A percentile compares a stretch with the other conserved stretches of the same genome.
These are phyloP conservation scores for Seriola dumerili DNA, from an alignment of 2,113 vertebrate species.

Conservation along the genomic window DNA sequence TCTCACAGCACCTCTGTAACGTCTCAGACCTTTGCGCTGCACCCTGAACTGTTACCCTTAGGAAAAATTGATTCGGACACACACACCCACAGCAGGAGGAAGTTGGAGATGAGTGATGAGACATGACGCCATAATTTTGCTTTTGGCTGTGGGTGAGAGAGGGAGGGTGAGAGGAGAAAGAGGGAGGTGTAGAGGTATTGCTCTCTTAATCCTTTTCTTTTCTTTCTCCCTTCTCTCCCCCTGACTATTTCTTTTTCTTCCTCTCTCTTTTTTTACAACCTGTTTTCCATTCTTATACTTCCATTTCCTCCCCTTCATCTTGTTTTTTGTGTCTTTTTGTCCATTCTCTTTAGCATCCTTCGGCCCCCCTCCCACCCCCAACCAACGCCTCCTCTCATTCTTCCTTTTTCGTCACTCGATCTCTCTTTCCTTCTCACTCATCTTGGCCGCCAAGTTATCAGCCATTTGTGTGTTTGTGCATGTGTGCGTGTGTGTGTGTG, in stretches of 20 bases:
- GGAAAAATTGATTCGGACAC: constrained; percentile 53
- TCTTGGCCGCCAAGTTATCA: constrained; percentile 23
- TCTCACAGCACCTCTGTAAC: constrained; percentile 3
- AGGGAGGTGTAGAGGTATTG: constrained; percentile 24
- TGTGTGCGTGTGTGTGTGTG: neutral
- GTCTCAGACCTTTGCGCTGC: constrained; percentile 47
- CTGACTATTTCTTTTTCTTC: constrained; percentile 3
- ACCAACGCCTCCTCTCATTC: neutral
- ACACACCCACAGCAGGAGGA: constrained; percentile 38
- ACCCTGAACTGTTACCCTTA: constrained; percentile 45
- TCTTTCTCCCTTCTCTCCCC: neutral
- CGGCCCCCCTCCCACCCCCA: neutral
- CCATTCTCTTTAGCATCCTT: neutral
- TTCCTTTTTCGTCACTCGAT: neutral
- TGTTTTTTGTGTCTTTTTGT: neutral
- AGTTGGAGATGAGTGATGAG: constrained; percentile 49
- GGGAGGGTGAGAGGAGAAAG: constrained; percentile 19
- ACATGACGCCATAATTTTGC: constrained; percentile 49
- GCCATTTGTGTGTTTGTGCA: neutral
- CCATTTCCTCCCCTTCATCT: neutral
- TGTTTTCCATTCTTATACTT: neutral
- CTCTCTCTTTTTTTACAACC: neutral
- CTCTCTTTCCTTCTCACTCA: neutral
- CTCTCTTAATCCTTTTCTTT: constrained; percentile 7
- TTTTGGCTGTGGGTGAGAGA: constrained; percentile 43